Percentiles rank a stretch among this genome's conserved stretches.
phyloP scores from a whole-genome alignment of 2,113 vertebrate species.

The Psephotus haematonotus region DNA sequence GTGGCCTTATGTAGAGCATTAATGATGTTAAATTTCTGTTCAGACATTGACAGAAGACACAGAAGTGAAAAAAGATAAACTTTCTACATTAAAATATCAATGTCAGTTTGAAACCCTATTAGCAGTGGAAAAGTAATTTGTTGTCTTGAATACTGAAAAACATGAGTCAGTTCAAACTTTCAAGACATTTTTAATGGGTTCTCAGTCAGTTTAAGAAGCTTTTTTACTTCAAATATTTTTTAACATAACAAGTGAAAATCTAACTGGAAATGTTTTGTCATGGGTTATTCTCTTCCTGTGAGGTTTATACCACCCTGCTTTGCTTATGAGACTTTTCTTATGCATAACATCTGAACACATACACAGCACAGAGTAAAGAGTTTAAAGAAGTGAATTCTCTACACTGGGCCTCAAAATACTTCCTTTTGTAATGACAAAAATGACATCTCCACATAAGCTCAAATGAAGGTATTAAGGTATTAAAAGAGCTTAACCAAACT shows the following conservation, averaged over 20 bases:
- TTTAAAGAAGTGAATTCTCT: not conserved
- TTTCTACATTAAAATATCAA: slow-evolving; percentile 24
- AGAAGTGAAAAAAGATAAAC: not conserved
- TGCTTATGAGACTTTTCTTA: not conserved
- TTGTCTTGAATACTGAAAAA: not conserved
- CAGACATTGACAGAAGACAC: not conserved
- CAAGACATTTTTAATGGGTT: not conserved
- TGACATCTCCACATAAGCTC: not conserved
- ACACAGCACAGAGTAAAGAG: not conserved
- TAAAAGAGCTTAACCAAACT: not conserved
- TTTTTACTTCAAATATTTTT: not conserved
- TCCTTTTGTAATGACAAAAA: not conserved
- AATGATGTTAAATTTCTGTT: slow-evolving; percentile 2
- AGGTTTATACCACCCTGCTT: not conserved
- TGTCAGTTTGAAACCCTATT: not conserved
- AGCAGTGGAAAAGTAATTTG: not conserved
- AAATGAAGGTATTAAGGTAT: not conserved
- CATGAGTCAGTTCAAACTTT: not conserved
- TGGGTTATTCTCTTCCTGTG: not conserved
- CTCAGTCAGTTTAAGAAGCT: not conserved
- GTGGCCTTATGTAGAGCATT: not conserved
- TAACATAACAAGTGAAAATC: not conserved
- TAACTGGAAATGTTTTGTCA: not conserved
- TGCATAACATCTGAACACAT: not conserved
- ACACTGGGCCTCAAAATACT: not conserved